Evolutionary conservation across 2,113 vertebrate genomes (phyloP).

Genomic region (Nesoenas mayeri): DNA sequence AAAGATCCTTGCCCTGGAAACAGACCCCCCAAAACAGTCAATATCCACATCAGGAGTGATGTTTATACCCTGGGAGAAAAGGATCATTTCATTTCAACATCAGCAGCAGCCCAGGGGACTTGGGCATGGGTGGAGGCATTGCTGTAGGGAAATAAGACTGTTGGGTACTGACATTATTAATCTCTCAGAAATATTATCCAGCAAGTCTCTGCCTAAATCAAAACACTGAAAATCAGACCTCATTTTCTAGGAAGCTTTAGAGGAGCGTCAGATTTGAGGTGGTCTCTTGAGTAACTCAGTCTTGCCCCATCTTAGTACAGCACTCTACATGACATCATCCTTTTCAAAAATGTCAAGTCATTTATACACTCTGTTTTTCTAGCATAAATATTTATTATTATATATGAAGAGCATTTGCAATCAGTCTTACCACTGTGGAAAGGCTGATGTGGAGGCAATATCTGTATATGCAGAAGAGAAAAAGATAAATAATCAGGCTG

Average conservation of each 20-base stretch:
- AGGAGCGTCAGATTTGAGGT: neutral
- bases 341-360: neutral
- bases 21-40: neutral
- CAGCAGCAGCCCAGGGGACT: neutral
- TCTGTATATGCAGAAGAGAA: neutral
- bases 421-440: neutral
- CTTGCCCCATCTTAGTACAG: neutral
- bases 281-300: neutral
- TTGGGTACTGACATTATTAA: neutral
- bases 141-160: neutral
- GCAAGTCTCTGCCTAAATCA: neutral
- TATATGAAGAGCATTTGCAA: neutral
- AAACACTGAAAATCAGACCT: neutral
- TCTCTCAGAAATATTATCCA: neutral
- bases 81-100: neutral
- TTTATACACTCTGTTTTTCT: neutral
- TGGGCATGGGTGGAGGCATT: neutral
- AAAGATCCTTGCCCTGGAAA: neutral
- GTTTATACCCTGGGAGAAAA: neutral
- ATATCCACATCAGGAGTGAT: neutral
- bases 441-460: neutral
- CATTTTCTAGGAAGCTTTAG: neutral
- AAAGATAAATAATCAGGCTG: neutral
- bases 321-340: neutral
- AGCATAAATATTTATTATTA: neutral